These are phyloP conservation scores for Gila robusta DNA, from an alignment of 2,797 vertebrate genomes.

Conservation along the genomic window DNA sequence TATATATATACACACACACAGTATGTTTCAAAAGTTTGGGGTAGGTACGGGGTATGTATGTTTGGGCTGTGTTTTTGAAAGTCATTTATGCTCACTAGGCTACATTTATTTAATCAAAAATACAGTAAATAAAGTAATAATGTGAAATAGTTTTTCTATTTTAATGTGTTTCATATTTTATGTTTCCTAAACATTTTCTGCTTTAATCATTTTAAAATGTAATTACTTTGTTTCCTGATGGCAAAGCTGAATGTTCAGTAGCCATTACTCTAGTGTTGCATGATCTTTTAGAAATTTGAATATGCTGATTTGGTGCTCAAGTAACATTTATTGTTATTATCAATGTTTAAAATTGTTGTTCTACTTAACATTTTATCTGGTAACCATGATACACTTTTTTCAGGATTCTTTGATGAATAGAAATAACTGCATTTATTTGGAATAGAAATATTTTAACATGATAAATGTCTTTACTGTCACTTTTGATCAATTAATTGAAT, in stretches of 20 bases:
- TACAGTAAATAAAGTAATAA: not conserved
- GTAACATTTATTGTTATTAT: not conserved
- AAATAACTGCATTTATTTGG: not conserved
- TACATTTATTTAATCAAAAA: too few species aligned
- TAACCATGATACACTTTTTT: not conserved
- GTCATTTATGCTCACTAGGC: too few species aligned
- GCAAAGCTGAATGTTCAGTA: too few species aligned
- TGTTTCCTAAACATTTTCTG: not conserved
- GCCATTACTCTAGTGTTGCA: not conserved
- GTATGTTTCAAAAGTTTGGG: not conserved
- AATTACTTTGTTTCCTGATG: not conserved
- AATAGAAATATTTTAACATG: not conserved
- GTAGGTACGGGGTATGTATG: not conserved
- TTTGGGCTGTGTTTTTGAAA: too few species aligned
- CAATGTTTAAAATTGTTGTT: not conserved
- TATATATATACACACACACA: too few species aligned
- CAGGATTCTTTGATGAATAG: not conserved
- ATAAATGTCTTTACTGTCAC: not conserved
- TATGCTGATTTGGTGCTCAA: not conserved
- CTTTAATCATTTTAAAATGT: not conserved
- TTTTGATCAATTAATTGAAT: not conserved
- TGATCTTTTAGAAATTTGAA: not conserved
- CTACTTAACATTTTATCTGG: not conserved
- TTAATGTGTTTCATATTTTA: not conserved
- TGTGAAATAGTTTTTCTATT: not conserved